Evolutionary conservation across 2,113 vertebrate species (phyloP).

Genomic region (Oryzias curvinotus): DNA sequence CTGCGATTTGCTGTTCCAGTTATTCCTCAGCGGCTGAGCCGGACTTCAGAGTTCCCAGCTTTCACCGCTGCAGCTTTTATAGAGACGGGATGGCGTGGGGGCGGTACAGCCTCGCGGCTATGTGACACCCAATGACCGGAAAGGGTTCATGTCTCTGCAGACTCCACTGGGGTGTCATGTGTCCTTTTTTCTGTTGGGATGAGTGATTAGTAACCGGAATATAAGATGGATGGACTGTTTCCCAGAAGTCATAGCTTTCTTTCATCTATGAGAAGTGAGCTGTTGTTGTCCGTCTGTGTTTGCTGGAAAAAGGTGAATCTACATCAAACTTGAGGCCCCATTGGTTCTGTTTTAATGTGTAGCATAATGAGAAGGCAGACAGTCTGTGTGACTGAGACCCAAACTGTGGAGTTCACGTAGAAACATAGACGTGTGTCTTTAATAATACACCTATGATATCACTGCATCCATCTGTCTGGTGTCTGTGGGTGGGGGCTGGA

Average conservation of each 20-base stretch:
- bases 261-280: conserved; percentile 35
- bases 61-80: conserved; percentile 51
- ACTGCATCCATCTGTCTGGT: conserved; percentile 11
- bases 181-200: conserved; percentile 7
- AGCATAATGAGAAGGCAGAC: too few relatives aligned
- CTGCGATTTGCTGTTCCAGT: neutral
- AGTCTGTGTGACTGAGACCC: too few relatives aligned
- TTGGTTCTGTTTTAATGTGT: too few relatives aligned
- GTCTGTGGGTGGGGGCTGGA: conserved; percentile 19
- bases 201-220: too few relatives aligned
- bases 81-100: conserved; percentile 48
- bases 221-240: too few relatives aligned
- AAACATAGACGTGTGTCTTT: neutral
- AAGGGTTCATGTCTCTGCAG: conserved; percentile 19
- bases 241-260: conserved; percentile 23
- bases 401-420: conserved; percentile 6
- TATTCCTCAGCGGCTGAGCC: conserved; percentile 13
- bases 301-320: conserved; percentile 22
- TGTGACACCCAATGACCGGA: conserved; percentile 25
- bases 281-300: conserved; percentile 38
- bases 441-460: conserved; percentile 34
- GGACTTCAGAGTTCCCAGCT: conserved; percentile 17
- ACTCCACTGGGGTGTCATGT: conserved; percentile 15
- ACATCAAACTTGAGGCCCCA: neutral
- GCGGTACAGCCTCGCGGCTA: conserved; percentile 13